phyloP scores from a whole-genome alignment of 2,797 vertebrate species.

The Pempheris klunzingeri region DNA sequence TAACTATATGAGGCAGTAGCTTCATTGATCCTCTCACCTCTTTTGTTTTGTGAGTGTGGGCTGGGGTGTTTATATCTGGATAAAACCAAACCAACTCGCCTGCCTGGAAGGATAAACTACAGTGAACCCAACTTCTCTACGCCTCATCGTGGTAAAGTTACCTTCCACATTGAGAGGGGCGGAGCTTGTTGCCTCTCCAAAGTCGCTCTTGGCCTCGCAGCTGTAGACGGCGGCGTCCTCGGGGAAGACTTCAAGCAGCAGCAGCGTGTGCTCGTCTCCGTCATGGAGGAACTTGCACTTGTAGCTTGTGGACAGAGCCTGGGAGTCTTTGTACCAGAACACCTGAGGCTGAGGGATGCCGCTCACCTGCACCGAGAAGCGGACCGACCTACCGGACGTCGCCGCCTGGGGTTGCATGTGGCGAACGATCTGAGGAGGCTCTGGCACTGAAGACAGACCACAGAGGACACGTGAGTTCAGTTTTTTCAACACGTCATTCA shows the following conservation, averaged over 20 bases:
- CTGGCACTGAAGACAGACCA: constrained; percentile 87
- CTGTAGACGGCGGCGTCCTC: constrained; percentile 93
- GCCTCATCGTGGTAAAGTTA: constrained; percentile 70
- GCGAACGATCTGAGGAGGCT: constrained; percentile 90
- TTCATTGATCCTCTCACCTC: too few species aligned
- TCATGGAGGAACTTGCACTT: constrained; percentile 96
- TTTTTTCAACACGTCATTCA: too few species aligned
- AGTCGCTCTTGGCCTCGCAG: constrained; percentile 94
- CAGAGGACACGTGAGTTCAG: not conserved
- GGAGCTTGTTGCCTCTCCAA: constrained; percentile 91
- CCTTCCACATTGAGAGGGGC: constrained; percentile 94
- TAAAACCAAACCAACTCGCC: too few species aligned
- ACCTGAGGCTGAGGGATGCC: constrained; percentile 93
- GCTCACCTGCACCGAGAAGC: constrained; percentile 91
- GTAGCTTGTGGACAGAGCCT: constrained; percentile 90
- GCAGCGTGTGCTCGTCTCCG: constrained; percentile 90
- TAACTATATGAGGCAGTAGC: too few species aligned
- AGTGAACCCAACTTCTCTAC: too few species aligned
- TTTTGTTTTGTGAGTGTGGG: too few species aligned
- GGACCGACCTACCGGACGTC: constrained; percentile 91
- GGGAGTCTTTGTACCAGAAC: constrained; percentile 95
- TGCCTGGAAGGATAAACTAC: not conserved
- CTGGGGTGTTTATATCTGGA: too few species aligned
- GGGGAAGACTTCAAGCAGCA: constrained; percentile 94
- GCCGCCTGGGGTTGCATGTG: constrained; percentile 90